phyloP scores from a whole-genome alignment of 2,113 vertebrate genomes.

The Morphnarchus princeps region DNA sequence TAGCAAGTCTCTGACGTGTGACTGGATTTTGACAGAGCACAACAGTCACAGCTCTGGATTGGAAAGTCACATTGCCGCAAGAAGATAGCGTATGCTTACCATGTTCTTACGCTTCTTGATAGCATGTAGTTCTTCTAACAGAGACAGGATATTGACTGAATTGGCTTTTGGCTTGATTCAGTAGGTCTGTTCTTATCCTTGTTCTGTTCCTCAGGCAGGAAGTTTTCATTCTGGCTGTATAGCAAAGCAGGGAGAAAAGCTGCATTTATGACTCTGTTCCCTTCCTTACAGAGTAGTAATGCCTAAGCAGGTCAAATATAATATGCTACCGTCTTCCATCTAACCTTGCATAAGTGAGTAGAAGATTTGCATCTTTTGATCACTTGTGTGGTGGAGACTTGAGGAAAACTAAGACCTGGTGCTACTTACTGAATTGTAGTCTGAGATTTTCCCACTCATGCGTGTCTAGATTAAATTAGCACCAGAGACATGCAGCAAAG shows the following conservation, averaged over 20 bases:
- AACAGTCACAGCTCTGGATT: not conserved
- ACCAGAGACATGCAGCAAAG: not conserved
- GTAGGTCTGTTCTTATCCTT: not conserved
- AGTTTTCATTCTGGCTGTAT: not conserved
- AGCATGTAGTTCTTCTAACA: not conserved
- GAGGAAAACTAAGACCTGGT: not conserved
- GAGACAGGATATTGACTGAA: not conserved
- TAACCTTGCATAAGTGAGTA: not conserved
- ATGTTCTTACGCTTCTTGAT: not conserved
- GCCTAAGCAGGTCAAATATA: not conserved
- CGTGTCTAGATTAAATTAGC: not conserved
- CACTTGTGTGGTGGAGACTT: not conserved
- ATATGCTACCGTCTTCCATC: not conserved
- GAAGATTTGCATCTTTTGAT: not conserved
- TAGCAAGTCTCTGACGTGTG: not conserved
- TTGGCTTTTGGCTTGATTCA: not conserved
- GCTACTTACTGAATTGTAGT: not conserved
- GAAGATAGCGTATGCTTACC: not conserved
- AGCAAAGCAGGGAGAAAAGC: not conserved
- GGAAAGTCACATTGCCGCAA: fast-evolving
- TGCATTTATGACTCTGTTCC: not conserved
- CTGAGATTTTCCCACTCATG: not conserved
- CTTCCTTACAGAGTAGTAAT: not conserved
- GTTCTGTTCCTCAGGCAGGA: not conserved
- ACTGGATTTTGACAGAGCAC: not conserved